These are phyloP conservation scores for Scaptodrosophila lebanonensis DNA, from an alignment of 1,140 invertebrate genomes.

Conservation along the genomic window DNA sequence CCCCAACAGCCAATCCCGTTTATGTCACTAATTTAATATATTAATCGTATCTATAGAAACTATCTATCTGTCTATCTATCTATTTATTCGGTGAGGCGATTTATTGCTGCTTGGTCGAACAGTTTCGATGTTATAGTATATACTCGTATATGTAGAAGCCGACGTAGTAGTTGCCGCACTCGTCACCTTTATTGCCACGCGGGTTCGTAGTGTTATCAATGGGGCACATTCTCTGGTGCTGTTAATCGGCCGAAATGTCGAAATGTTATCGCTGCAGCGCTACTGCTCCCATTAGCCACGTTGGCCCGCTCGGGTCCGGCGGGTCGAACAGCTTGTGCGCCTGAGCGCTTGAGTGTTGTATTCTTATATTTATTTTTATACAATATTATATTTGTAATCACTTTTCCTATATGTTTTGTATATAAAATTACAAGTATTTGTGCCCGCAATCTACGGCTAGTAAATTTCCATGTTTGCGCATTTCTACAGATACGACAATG, in stretches of 20 bases:
- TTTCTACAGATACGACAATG: slow-evolving; percentile 24
- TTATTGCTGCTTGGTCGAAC: too few species aligned
- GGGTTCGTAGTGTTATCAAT: slow-evolving; percentile 34
- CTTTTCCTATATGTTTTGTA: slow-evolving; percentile 45
- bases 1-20: slow-evolving; percentile 43
- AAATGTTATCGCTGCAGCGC: slow-evolving; percentile 47
- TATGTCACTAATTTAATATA: too few species aligned
- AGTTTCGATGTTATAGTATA: too few species aligned
- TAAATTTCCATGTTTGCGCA: slow-evolving; percentile 68
- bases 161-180: neutral
- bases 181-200: slow-evolving; percentile 21
- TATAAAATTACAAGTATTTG: slow-evolving; percentile 32
- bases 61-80: too few species aligned
- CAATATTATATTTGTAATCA: slow-evolving; percentile 38
- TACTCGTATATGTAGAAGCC: too few species aligned
- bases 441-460: slow-evolving; percentile 38
- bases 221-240: too few species aligned
- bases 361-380: neutral
- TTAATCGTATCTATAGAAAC: too few species aligned
- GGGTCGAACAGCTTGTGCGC: slow-evolving; percentile 3
- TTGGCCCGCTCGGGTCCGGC: slow-evolving; percentile 11
- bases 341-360: too few species aligned
- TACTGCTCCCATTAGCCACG: slow-evolving; percentile 37
- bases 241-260: slow-evolving; percentile 38
- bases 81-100: slow-evolving; percentile 1